Conservation (phyloP, 2,888 invertebrate species). For the Drosophila merina region DNA sequence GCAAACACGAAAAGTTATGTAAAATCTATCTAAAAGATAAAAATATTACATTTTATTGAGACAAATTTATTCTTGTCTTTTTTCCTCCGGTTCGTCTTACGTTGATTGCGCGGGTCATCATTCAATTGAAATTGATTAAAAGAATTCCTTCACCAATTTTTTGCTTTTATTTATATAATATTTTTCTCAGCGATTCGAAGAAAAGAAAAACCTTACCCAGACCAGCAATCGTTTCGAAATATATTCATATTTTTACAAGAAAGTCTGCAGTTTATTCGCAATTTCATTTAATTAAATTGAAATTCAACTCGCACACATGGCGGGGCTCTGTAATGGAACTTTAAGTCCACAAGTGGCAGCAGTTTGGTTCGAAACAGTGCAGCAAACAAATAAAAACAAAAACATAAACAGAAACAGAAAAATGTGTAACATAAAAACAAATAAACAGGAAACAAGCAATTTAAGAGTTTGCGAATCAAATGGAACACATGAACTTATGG, state of each 20-base stretch:
- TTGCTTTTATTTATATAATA: not conserved
- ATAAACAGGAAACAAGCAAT: constrained; percentile 46
- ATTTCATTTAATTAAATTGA: constrained; percentile 70
- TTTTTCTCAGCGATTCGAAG: not conserved
- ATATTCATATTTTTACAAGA: constrained; percentile 4
- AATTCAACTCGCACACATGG: constrained; percentile 56
- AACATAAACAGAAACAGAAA: not conserved
- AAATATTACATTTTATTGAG: not conserved
- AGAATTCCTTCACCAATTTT: constrained; percentile 73
- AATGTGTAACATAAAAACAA: constrained; percentile 21
- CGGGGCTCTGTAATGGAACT: constrained; percentile 34
- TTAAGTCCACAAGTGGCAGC: constrained; percentile 28
- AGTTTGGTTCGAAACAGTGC: constrained; percentile 7
- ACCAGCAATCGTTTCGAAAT: not conserved
- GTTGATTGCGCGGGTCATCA: constrained; percentile 82
- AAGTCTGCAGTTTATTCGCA: constrained; percentile 60
- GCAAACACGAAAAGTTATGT: not conserved
- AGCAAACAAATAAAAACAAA: constrained; percentile 6
- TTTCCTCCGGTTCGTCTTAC: constrained; percentile 24
- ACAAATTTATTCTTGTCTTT: not conserved
- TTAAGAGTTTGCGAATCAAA: constrained; percentile 45
- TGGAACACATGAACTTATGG: constrained; percentile 43
- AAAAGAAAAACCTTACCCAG: not conserved
- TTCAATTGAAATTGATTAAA: constrained; percentile 83
- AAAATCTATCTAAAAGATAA: not conserved